Base-by-base conservation (phyloP, 1,140 invertebrate genomes). In the Centruroides vittatus region DNA sequence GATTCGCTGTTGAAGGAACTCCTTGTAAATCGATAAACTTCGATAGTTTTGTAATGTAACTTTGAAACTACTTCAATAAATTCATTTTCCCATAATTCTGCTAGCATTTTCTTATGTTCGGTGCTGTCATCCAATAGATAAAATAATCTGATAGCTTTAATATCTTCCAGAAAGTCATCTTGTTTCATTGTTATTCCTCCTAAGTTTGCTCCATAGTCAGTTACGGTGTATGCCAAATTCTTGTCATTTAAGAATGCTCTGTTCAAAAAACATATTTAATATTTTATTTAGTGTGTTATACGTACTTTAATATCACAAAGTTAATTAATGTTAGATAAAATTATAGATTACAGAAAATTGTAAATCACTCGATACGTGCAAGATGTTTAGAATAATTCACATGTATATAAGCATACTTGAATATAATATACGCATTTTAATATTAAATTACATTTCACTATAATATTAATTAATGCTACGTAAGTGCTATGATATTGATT, bases 41-140 rank as follows among this genome's bases (percentile, higher is more conserved):
- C 41, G 41, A 41, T 41, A 8, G 5, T 41, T 8, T 41, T 41
- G 3, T 41, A 41, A 8, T 41, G 41, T 41, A 41, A 41, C 41
- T 8, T 5, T 8, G 41, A 41, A 41, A 41, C 41, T 8, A 61
- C 35, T 35, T 64, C 51, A 8, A 55, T n/a, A 35, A 67, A 58
- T 1, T 78, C 77, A 66, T 90, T 85, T 73, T 93, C 90, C 89
- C 89, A 93, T 50, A 80, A 46, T 23, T 60, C 47, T 34, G 65
- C 66, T 87, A 85, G 83, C 62, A 79, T 78, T 71, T 89, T 81
- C 67, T 88, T 83, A 60, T 83, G 78, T 66, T 84, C 82, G 47
- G 78, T 86, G 66, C 90, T 87, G 1, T 84, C 86, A 23, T 82
- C 84, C n/a, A 89, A 78, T 70, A 91, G 93, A 74, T 93, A 93